Conservation (phyloP, 2,888 invertebrate species). For the Idaea dimidiata region DNA sequence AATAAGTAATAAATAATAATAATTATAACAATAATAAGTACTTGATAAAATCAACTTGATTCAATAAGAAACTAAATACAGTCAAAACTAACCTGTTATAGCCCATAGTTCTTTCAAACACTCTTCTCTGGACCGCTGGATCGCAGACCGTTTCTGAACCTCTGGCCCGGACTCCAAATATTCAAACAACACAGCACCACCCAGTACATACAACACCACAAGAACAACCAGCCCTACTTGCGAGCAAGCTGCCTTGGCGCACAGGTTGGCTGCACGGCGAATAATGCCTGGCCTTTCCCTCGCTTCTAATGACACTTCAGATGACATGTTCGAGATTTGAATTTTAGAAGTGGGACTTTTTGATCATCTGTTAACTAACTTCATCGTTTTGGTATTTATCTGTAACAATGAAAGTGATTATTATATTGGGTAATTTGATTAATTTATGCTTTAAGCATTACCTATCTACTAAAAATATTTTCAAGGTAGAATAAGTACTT, state of each 20-base stretch:
- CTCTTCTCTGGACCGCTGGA: constrained; percentile 83
- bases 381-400: constrained; percentile 13
- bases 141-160: constrained; percentile 82
- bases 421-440: too few species aligned
- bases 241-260: constrained; percentile 82
- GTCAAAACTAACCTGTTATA: constrained; percentile 84
- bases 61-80: not conserved
- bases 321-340: constrained; percentile 51
- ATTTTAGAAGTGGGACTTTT: constrained; percentile 23
- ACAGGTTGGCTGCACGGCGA: constrained; percentile 58
- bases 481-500: too few species aligned
- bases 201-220: constrained; percentile 87
- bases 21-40: too few species aligned
- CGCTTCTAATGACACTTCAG: constrained; percentile 71
- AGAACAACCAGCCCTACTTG: constrained; percentile 86
- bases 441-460: too few species aligned
- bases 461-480: too few species aligned
- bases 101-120: constrained; percentile 88
- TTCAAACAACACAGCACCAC: constrained; percentile 88
- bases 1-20: too few species aligned
- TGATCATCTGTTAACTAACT: constrained; percentile 5
- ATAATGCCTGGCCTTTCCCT: constrained; percentile 59
- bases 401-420: constrained; percentile 25
- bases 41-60: too few species aligned
- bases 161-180: constrained; percentile 87